Conservation (phyloP, 2,113 vertebrate species). For the Raphicerus campestris region DNA sequence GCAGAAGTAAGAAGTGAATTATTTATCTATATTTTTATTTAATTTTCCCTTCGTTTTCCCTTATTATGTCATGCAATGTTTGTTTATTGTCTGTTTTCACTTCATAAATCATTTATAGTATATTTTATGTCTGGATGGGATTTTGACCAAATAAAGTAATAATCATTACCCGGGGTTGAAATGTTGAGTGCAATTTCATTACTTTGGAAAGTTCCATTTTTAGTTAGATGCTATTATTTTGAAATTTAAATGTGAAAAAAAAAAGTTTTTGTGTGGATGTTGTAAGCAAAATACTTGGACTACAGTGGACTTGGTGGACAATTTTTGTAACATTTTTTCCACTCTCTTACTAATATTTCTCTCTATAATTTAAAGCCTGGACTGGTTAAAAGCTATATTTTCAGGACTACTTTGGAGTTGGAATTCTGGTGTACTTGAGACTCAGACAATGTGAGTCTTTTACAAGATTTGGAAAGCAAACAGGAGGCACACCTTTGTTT, state of each 20-base stretch:
- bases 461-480: not conserved
- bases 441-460: not conserved
- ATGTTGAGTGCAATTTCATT: not conserved
- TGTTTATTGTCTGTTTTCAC: not conserved
- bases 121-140: not conserved
- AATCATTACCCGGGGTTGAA: not conserved
- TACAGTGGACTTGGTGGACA: not conserved
- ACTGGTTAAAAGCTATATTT: not conserved
- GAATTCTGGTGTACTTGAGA: not conserved
- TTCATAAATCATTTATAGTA: not conserved
- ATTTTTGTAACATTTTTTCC: not conserved
- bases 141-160: not conserved
- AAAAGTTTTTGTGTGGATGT: not conserved
- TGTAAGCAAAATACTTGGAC: not conserved
- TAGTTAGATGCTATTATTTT: not conserved
- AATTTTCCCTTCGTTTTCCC: not conserved
- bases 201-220: not conserved
- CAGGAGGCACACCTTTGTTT: not conserved
- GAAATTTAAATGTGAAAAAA: not conserved
- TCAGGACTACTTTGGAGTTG: not conserved
- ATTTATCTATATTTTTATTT: not conserved
- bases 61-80: not conserved
- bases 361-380: not conserved
- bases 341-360: not conserved
- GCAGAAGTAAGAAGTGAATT: not conserved